Conservation (phyloP, 1,140 invertebrate genomes). For the Lasioglossum baleicum region DNA sequence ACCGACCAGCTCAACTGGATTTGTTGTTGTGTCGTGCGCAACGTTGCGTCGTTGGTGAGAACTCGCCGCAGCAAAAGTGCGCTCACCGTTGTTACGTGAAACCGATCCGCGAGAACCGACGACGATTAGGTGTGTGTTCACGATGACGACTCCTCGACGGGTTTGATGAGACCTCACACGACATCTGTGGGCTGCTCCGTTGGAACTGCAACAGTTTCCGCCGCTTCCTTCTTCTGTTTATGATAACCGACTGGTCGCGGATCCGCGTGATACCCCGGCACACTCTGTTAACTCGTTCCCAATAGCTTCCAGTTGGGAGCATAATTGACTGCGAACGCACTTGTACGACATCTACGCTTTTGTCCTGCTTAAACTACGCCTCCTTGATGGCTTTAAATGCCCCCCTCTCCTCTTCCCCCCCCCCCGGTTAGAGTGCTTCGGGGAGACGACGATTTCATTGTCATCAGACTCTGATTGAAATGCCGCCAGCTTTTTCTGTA, state of each 20-base stretch:
- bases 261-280: background rate
- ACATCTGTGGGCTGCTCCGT: conserved; percentile 41
- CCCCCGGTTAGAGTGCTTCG: too few relatives aligned
- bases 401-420: too few relatives aligned
- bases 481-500: background rate
- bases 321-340: conserved; percentile 42
- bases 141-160: conserved; percentile 12
- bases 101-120: conserved; percentile 3
- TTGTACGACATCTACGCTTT: conserved; percentile 26
- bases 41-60: background rate
- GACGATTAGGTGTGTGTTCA: conserved; percentile 12
- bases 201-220: conserved; percentile 15
- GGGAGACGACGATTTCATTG: too few relatives aligned
- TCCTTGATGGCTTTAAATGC: background rate
- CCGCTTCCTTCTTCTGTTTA: conserved; percentile 30
- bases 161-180: conserved; percentile 18
- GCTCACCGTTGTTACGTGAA: background rate
- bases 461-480: background rate
- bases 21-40: background rate
- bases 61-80: background rate
- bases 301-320: conserved; percentile 22
- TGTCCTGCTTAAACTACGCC: conserved; percentile 10
- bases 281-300: conserved; percentile 33
- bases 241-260: conserved; percentile 7
- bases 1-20: too few relatives aligned